Conservation (phyloP, 2,113 vertebrate species). For the Himantopus leucocephalus region DNA sequence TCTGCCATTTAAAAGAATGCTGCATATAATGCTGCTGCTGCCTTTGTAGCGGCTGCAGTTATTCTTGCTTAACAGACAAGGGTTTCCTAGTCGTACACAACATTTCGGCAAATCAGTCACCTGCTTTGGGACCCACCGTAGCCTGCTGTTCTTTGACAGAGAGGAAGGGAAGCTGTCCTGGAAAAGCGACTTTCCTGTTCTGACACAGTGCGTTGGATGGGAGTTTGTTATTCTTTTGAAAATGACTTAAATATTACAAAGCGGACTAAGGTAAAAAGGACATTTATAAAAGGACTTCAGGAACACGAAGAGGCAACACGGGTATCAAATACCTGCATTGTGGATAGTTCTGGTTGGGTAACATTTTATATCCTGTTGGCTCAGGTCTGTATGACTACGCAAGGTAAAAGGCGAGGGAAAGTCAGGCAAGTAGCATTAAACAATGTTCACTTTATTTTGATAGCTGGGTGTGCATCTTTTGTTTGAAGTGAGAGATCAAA, state of each 20-base stretch:
- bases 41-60: background rate
- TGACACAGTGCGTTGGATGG: background rate
- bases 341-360: constrained; percentile 24
- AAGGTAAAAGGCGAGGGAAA: background rate
- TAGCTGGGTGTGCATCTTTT: constrained; percentile 29
- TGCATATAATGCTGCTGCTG: background rate
- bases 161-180: background rate
- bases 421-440: background rate
- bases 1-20: background rate
- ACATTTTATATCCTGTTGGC: constrained; percentile 55
- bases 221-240: background rate
- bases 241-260: background rate
- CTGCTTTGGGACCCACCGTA: background rate
- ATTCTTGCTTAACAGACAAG: background rate
- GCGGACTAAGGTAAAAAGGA: background rate
- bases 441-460: constrained; percentile 42
- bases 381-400: background rate
- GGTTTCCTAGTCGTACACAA: background rate
- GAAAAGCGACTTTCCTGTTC: background rate
- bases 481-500: constrained; percentile 19
- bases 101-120: background rate
- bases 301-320: background rate
- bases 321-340: background rate
- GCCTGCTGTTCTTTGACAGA: background rate
- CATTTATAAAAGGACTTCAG: background rate